phyloP scores from a whole-genome alignment of 2,113 vertebrate species.

The Laticauda colubrina region DNA sequence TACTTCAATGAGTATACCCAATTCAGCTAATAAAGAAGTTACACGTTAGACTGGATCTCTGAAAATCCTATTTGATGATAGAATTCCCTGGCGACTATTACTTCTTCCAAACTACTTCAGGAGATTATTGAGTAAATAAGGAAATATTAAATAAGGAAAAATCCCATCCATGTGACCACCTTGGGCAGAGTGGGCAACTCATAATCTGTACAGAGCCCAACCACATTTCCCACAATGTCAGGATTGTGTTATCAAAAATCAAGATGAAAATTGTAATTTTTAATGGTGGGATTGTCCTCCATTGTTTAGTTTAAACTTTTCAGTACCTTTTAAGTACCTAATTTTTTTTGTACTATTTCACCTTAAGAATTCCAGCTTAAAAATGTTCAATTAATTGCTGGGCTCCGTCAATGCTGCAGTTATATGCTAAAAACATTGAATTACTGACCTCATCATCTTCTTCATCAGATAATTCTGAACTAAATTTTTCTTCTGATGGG shows the following conservation, averaged over 20 bases:
- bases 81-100: not conserved
- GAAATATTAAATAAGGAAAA: not conserved
- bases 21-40: not conserved
- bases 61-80: not conserved
- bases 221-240: not conserved
- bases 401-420: not conserved
- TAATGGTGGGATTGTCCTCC: not conserved
- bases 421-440: slow-evolving; percentile 1
- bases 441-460: slow-evolving; percentile 59
- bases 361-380: not conserved
- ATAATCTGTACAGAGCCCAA: not conserved
- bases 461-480: slow-evolving; percentile 18
- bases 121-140: not conserved
- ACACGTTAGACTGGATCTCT: not conserved
- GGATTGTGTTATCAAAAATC: not conserved
- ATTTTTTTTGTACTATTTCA: not conserved
- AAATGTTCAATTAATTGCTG: not conserved
- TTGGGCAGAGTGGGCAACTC: not conserved
- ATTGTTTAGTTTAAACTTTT: not conserved
- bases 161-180: not conserved
- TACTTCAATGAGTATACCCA: not conserved
- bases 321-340: not conserved
- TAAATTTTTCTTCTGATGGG: slow-evolving; percentile 7
- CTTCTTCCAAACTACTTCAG: not conserved
- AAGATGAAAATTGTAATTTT: not conserved